Base-by-base conservation (phyloP, 1,140 invertebrate species). In the Drosophila sp. region DNA sequence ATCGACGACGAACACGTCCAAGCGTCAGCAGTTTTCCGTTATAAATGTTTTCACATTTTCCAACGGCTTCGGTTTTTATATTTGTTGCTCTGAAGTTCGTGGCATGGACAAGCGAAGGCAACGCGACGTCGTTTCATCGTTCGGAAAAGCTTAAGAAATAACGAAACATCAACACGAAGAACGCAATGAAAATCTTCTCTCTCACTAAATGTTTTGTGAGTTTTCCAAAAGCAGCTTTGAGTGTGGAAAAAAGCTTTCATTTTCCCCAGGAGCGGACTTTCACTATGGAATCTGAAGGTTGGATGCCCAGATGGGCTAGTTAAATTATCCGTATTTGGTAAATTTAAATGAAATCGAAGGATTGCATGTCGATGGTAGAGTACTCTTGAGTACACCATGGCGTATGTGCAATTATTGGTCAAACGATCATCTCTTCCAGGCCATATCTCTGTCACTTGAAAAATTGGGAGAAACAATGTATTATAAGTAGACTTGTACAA, bases 1-100 rank as follows among this genome's bases (percentile, higher is more conserved):
- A 2, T 50, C 56, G 56, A 23, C 71, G 67, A 60, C 41, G 66
- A 32, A 72, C 66, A 83, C 84, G 72, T 85, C 78, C 68, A 63
- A 60, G 66, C 74, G 81, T 27, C 72, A 80, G 80, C 76, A 85
- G 75, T 76, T 84, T 89, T 72, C 72, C 76, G 83, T 84, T 80
- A 80, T 66, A 66, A 87, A 84, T 87, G 84, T 77, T 80, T 89
- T 89, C 58, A 40, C 66, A 73, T 70, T 75, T 70, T 67, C 68
- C 80, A 87, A 70, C 47, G 57, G 44, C 38, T 56, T 57, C 63
- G 67, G 69, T 78, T 89, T 78, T 83, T 89, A 87, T 87, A 87
- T 89, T 89, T 80, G 84, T 80, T 80, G 74, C 77, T 40, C 55
- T 11, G 11, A 17, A 23, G 25, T 38, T 73, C 71, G 66, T 61